Base-by-base conservation (phyloP, 2,113 vertebrate genomes). In the Nansenia antarctica region DNA sequence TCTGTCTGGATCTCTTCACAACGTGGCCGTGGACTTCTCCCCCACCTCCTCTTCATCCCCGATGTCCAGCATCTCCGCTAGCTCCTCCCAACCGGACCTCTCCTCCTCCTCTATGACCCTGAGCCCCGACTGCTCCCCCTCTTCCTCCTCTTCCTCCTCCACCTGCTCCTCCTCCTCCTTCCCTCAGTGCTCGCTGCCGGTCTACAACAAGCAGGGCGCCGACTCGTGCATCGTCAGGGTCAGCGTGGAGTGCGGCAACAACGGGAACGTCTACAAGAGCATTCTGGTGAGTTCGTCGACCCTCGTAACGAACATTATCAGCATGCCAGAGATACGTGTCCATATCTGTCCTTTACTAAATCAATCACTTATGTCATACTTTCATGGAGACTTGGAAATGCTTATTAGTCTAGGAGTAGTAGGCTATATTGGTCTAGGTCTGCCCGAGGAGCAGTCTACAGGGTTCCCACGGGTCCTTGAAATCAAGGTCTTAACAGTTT, bases 221-320 rank as follows among this genome's bases (percentile, higher is more conserved):
- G 95, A 95, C 80, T 88, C 89, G 0, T 92, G 94, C 3, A 87
- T 97, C 80, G 83, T 97, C 82, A 87, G 94, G 22, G 92, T 97
- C 90, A 94, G 93, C 15, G 84, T 96, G n/a, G 85, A 93, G 75
- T 86, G 85, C 0, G 82, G 91, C 65, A 92, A 84, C 86, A 90
- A 93, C 0, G 93, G 94, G 29, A 96, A 94, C 60, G 62, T 96
- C 62, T 97, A 97, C 72, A 94, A 94, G 73, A 97, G 95, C 89
- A 95, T 97, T 54, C 73, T 95, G 94, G 95, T 97, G 69, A 90
- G 78, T 35, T n/a, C n/a, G n/a, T n/a, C n/a, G n/a, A n/a, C n/a
- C n/a, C n/a, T n/a, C n/a, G n/a, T n/a, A n/a, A n/a, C n/a, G n/a
- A n/a, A n/a, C n/a, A n/a, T n/a, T n/a, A n/a, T n/a, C n/a, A n/a